These are phyloP conservation scores for Meghimatium bilineatum DNA, from an alignment of 2,888 invertebrate species.

Conservation along the genomic window DNA sequence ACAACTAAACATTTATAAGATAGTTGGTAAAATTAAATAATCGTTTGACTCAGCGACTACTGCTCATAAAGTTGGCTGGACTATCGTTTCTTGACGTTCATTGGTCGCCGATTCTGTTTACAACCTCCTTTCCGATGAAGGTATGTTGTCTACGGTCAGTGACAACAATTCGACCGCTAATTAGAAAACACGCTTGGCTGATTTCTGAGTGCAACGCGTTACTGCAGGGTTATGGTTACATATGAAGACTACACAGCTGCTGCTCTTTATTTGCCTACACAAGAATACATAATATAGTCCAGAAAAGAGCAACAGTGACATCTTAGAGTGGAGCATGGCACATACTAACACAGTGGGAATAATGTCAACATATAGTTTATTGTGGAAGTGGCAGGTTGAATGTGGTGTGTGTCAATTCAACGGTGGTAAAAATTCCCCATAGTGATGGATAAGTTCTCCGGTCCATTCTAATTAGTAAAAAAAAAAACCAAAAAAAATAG, in stretches of 20 bases:
- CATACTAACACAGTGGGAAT: background rate
- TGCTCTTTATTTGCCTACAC: too few species aligned
- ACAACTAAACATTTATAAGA: too few species aligned
- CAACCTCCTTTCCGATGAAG: background rate
- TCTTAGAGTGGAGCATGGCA: background rate
- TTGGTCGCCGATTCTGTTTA: background rate
- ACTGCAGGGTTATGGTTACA: background rate
- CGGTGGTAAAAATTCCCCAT: background rate
- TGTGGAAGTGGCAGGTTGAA: background rate
- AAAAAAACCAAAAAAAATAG: too few species aligned
- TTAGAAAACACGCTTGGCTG: background rate
- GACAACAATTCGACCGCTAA: background rate
- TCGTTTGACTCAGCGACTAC: background rate
- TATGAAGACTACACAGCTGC: background rate
- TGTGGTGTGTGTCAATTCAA: background rate
- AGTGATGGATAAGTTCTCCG: background rate
- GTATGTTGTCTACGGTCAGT: background rate
- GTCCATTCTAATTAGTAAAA: background rate
- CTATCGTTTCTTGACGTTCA: background rate
- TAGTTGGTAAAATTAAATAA: background rate
- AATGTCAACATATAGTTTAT: background rate
- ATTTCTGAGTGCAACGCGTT: background rate
- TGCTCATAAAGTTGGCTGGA: background rate
- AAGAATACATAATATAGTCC: background rate
- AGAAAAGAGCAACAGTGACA: background rate